Percentiles rank a stretch among this genome's conserved stretches.
These are phyloP conservation scores for Myripristis murdjan DNA, from an alignment of 2,797 vertebrate species.

Conservation along the genomic window DNA sequence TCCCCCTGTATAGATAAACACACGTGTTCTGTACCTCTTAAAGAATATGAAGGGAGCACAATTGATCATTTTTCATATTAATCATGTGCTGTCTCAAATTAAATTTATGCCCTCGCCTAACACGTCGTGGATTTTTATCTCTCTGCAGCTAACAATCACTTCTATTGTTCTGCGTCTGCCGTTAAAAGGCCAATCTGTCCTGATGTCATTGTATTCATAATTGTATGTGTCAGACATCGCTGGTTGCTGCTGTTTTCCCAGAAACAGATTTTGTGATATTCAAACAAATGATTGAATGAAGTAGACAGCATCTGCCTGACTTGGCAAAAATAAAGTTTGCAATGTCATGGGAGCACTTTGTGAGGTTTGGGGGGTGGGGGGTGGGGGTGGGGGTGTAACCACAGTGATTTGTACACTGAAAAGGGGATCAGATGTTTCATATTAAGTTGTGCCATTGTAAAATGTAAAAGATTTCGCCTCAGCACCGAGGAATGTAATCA, in stretches of 20 bases:
- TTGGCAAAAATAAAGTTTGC: constrained; percentile 37
- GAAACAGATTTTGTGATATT: constrained; percentile 30
- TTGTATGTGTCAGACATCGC: constrained; percentile 35
- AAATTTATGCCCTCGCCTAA: neutral
- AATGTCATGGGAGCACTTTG: constrained; percentile 41
- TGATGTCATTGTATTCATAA: constrained; percentile 18
- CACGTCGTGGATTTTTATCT: too few species aligned
- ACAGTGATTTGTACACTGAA: constrained; percentile 10
- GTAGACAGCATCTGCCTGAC: constrained; percentile 26
- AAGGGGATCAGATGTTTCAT: constrained; percentile 55
- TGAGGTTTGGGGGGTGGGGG: constrained; percentile 13
- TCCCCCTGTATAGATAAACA: constrained; percentile 1
- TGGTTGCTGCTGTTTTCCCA: constrained; percentile 35
- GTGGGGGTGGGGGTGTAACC: constrained; percentile 19
- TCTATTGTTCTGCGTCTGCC: constrained; percentile 12
- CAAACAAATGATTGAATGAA: constrained; percentile 57
- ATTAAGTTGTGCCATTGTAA: constrained; percentile 28
- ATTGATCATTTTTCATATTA: neutral
- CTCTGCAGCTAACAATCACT: constrained; percentile 13
- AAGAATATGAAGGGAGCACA: too few species aligned
- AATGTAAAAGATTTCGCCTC: constrained; percentile 26
- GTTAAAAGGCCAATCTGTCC: constrained; percentile 1
- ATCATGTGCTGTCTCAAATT: neutral
- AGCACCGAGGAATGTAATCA: constrained; percentile 23
- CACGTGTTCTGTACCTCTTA: neutral